These are phyloP conservation scores for Chunga burmeisteri DNA, from an alignment of 2,113 vertebrate species.

Conservation along the genomic window DNA sequence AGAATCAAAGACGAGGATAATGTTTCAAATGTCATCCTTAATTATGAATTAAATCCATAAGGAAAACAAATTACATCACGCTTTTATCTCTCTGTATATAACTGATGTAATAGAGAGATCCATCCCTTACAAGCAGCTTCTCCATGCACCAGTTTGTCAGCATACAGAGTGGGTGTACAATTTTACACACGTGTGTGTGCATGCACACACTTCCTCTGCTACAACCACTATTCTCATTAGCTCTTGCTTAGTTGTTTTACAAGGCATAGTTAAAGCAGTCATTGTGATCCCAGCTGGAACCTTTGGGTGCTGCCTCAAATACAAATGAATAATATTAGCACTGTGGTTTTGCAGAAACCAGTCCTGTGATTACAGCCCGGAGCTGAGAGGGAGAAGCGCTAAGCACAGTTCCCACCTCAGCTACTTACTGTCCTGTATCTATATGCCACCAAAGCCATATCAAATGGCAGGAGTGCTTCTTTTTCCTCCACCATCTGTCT, in stretches of 20 bases:
- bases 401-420: neutral
- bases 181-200: accelerated
- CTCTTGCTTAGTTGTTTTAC: neutral
- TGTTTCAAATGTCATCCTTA: neutral
- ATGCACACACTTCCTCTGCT: neutral
- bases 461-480: neutral
- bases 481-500: neutral
- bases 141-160: neutral
- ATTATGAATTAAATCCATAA: constrained; percentile 33
- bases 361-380: accelerated
- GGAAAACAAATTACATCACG: constrained; percentile 31
- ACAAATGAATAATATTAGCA: neutral
- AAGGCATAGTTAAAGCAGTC: neutral
- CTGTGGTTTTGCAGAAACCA: neutral
- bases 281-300: neutral
- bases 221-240: neutral
- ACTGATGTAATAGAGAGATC: neutral
- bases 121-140: neutral
- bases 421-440: neutral
- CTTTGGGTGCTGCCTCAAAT: neutral
- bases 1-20: neutral
- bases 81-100: neutral
- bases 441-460: accelerated
- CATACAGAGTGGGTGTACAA: neutral
- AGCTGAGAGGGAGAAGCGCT: neutral